phyloP scores from a whole-genome alignment of 2,797 vertebrate species.

The Prunella strophiata region DNA sequence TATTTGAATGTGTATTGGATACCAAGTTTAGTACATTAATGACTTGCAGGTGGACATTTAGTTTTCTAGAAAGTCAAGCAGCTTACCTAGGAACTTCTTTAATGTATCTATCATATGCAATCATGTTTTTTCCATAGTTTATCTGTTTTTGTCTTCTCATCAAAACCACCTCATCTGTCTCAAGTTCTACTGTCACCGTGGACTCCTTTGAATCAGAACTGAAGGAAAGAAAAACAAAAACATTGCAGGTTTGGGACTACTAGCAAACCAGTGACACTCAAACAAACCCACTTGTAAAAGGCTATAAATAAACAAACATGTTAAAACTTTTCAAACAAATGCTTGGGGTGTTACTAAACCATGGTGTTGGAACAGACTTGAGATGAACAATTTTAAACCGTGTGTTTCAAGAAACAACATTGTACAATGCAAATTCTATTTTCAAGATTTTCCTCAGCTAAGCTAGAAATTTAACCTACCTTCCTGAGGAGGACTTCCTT shows the following conservation, averaged over 20 bases:
- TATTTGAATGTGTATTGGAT: background rate
- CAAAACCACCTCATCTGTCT: slow-evolving; percentile 89
- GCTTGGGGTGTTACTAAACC: background rate
- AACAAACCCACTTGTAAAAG: background rate
- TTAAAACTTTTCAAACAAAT: background rate
- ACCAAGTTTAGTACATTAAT: background rate
- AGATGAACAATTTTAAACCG: background rate
- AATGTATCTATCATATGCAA: slow-evolving; percentile 93
- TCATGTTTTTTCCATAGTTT: slow-evolving; percentile 96
- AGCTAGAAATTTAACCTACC: slow-evolving; percentile 73
- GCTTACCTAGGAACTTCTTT: slow-evolving; percentile 92
- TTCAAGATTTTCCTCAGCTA: background rate
- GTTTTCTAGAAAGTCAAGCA: background rate
- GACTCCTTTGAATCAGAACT: slow-evolving; percentile 93
- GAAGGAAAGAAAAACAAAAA: background rate
- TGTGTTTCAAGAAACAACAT: background rate
- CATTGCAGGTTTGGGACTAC: background rate
- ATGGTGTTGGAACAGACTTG: background rate
- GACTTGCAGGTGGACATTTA: background rate
- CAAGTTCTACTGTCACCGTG: slow-evolving; percentile 79
- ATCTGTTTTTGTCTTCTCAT: slow-evolving; percentile 97
- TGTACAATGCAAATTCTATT: background rate
- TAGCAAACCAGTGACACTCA: background rate
- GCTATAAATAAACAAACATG: background rate
- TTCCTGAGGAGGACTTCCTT: slow-evolving; percentile 88